phyloP scores from a whole-genome alignment of 2,888 invertebrate genomes.

The Salticus scenicus region DNA sequence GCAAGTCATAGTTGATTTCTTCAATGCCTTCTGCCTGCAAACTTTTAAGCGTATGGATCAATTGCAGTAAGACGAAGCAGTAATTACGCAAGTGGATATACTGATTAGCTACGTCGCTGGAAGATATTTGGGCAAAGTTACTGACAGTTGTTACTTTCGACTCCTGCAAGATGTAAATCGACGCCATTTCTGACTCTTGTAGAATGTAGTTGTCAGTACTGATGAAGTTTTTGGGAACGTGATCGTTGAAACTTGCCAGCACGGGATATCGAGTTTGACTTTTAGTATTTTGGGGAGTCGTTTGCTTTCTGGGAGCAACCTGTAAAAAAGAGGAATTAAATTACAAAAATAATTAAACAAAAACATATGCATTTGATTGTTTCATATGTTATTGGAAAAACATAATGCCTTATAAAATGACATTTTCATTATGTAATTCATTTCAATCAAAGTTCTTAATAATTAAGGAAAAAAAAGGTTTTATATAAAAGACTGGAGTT shows the following conservation, averaged over 20 bases:
- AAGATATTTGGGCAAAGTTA: conserved; percentile 14
- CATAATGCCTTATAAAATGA: not conserved
- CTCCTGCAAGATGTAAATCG: conserved; percentile 37
- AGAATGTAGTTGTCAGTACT: not conserved
- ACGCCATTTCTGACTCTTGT: conserved; percentile 15
- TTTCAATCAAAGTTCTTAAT: too few relatives aligned
- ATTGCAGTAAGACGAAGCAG: conserved; percentile 86
- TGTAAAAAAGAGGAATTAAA: conserved; percentile 15
- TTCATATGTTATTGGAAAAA: not conserved
- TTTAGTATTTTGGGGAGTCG: conserved; percentile 14
- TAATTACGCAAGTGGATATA: conserved; percentile 78
- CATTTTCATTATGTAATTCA: too few relatives aligned
- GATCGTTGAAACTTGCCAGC: conserved; percentile 52
- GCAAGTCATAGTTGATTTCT: conserved; percentile 80
- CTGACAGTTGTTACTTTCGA: conserved; percentile 8
- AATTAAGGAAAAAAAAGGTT: too few relatives aligned
- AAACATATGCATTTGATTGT: too few relatives aligned
- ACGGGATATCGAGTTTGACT: conserved; percentile 31
- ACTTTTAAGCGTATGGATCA: conserved; percentile 87
- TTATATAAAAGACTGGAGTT: too few relatives aligned
- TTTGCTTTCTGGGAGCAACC: conserved; percentile 39
- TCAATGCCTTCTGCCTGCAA: conserved; percentile 89
- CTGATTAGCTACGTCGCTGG: conserved; percentile 21
- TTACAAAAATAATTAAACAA: too few relatives aligned
- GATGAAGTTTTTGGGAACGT: conserved; percentile 23